Base-by-base conservation (phyloP, 2,888 invertebrate genomes). In the Lysandra coridon region DNA sequence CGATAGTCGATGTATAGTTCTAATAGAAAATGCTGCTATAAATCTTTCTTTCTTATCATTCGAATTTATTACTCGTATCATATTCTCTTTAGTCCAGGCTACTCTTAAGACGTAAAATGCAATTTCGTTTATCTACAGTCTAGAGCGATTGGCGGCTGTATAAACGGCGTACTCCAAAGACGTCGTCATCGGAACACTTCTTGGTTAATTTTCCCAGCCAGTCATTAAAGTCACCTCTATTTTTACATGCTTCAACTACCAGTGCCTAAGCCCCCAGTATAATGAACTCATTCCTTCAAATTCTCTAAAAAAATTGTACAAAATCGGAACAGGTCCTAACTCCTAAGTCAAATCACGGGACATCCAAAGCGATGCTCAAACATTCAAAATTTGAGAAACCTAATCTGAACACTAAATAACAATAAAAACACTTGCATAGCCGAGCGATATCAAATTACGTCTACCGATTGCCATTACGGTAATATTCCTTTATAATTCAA, bases 391-490 rank as follows among this genome's bases (percentile, higher is more conserved):
- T 83, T 83, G 82, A 84, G 85, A 87, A 87, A 86, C 83, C 81
- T 84, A 86, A 87, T 81, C 85, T 85, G 82, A 82, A 85, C 83
- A 86, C 84, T 88, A 85, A 87, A 89, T 90, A 88, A 90, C 86
- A 89, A 88, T 87, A 89, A 89, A 87, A 90, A 90, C 88, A 89
- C 87, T 89, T 88, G 88, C 86, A 87, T 86, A 85, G 85, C 84
- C 84, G 85, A 87, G 88, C 87, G 86, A 87, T 93, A 93, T 94
- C 93, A 92, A 90, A 91, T 94, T 92, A 92, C 94, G 89, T 90
- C 91, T 92, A 93, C 93, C 93, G 90, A 91, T 92, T 92, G 91
- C 92, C 92, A 93, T 93, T 94, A 93, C 91, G 88, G 90, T 92
- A 92, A 93, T 92, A 92, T 88, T 88, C 93, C 90, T 90, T 89